Percentiles rank a stretch among this genome's conserved stretches.
Conservation (phyloP, 2,797 vertebrate genomes). For the Lepus townsendii region DNA sequence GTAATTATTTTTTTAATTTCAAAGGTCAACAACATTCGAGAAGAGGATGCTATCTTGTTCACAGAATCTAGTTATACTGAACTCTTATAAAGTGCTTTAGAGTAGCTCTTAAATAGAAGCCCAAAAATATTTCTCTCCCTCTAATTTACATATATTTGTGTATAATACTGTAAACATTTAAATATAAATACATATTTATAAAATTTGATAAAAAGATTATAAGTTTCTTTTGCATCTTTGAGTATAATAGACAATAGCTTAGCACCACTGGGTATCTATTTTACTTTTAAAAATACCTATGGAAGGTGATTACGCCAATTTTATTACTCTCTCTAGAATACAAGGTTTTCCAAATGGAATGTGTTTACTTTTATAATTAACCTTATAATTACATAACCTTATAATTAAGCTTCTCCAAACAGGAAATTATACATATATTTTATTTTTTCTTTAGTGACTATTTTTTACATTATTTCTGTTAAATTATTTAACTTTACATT, state of each 20-base stretch:
- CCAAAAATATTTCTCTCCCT: background rate
- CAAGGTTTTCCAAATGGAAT: slow-evolving; percentile 17
- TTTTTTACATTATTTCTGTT: slow-evolving; percentile 27
- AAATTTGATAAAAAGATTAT: slow-evolving; percentile 11
- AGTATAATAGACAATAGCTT: background rate
- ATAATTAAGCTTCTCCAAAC: background rate
- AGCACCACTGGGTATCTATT: background rate
- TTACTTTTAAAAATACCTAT: slow-evolving; percentile 38
- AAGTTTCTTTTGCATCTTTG: background rate
- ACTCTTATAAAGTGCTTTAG: slow-evolving; percentile 39
- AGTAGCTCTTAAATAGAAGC: slow-evolving; percentile 26
- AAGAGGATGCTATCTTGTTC: slow-evolving; percentile 63
- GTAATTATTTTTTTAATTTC: slow-evolving; percentile 81
- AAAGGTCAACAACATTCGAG: slow-evolving; percentile 75
- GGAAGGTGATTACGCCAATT: background rate
- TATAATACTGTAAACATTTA: background rate
- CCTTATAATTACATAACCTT: slow-evolving; percentile 16
- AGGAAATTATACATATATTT: background rate
- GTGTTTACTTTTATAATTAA: slow-evolving; percentile 42
- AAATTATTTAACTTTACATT: background rate
- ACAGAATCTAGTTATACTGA: slow-evolving; percentile 34
- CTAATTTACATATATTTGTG: background rate
- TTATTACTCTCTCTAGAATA: slow-evolving; percentile 51
- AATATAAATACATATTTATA: background rate
- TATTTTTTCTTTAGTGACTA: slow-evolving; percentile 28